Conservation (phyloP, 2,113 vertebrate genomes). For the Nanorana parkeri region DNA sequence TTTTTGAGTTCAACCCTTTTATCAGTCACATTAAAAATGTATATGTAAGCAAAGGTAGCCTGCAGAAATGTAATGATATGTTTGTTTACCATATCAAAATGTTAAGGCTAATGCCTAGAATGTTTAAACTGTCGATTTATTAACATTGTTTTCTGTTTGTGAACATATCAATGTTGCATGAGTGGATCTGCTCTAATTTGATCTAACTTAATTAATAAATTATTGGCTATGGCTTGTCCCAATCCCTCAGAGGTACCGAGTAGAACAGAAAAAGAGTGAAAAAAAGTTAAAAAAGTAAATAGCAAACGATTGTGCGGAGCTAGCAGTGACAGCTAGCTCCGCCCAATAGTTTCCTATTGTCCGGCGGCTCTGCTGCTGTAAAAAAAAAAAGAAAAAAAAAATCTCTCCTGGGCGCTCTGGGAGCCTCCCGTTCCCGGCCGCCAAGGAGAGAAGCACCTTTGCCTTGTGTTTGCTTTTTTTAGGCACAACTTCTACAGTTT, state of each 20-base stretch:
- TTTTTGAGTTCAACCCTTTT: slow-evolving; percentile 34
- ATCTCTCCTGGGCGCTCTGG: too few species aligned
- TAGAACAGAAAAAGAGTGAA: too few species aligned
- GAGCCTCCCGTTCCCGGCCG: too few species aligned
- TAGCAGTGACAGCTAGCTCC: too few species aligned
- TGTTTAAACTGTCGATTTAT: not conserved
- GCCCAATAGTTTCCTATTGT: too few species aligned
- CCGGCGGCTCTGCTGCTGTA: too few species aligned
- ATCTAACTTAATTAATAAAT: slow-evolving; percentile 16
- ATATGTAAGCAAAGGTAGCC: slow-evolving; percentile 46
- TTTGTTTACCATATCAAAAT: slow-evolving; percentile 30
- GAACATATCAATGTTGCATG: slow-evolving; percentile 20
- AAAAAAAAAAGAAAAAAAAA: too few species aligned
- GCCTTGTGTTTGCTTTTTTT: too few species aligned
- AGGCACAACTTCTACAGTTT: too few species aligned
- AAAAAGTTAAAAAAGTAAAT: too few species aligned
- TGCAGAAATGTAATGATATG: slow-evolving; percentile 30
- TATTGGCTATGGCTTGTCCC: not conserved
- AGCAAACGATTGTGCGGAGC: too few species aligned
- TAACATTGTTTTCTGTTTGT: slow-evolving; percentile 9
- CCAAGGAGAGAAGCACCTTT: too few species aligned
- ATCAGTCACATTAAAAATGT: slow-evolving; percentile 35
- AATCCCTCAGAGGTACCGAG: not conserved
- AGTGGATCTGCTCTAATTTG: slow-evolving; percentile 12
- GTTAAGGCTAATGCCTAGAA: slow-evolving; percentile 8